Base-by-base conservation (phyloP, 1,140 invertebrate species). In the Cydia splendana region DNA sequence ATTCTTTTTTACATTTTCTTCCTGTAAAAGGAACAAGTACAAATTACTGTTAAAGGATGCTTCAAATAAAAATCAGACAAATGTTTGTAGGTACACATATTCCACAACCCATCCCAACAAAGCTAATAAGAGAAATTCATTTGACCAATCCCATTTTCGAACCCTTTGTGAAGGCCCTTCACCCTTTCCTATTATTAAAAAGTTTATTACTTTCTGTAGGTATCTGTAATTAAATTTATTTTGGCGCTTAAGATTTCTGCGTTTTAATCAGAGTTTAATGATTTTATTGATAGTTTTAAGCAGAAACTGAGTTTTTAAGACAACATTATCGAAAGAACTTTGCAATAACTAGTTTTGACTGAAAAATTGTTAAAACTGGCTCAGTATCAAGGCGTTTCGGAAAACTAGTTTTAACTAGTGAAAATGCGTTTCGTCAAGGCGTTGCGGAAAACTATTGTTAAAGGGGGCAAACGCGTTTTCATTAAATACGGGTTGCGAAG, bases 121-220 rank as follows among this genome's bases (percentile, higher is more conserved):
- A 24, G 57, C 57, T 24, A 62, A 24, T 62, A 62, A 62, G 34
- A 71, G n/a, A 71, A 38, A 42, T 71, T 71, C 34, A 71, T 71
- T 38, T 71, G 34, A 45, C n/a, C n/a, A 13, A 71, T 71, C 67
- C 67, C 30, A 45, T 45, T 38, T 71, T 71, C 67, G 9, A 30
- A 38, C 67, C 67, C 67, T 71, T 71, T 71, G 6, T 18, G 67
- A 5, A 71, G 65, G 65, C 12, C 45, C 0, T 71, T 71, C 67
- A 45, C 67, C 38, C 67, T 71, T 71, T 71, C 15, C 67, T 9
- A 42, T 71, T 71, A 71, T 71, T 45, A 38, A 38, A 34, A 62
- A 62, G 20, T 24, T 24, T 10, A 62, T 62, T 34, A 62, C 51
- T 5, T 18, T 18, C 3, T 18, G 51, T n/a, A n/a, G n/a, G n/a